Conservation (phyloP, 2,888 invertebrate genomes). For the Iselma pallidipennis region DNA sequence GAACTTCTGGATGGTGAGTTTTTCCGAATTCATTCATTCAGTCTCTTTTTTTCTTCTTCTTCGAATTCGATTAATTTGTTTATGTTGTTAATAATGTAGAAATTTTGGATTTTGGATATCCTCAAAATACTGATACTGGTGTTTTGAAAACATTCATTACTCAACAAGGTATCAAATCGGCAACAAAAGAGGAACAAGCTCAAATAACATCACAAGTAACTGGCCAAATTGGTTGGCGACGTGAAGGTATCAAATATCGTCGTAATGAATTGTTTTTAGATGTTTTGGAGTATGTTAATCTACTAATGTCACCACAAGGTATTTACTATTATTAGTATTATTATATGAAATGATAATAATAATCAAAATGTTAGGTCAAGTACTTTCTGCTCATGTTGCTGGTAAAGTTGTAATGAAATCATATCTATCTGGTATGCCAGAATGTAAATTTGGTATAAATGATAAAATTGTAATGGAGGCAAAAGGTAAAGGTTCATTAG, state of each 20-base stretch:
- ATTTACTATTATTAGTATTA: conserved; percentile 24
- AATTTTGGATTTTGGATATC: conserved; percentile 99
- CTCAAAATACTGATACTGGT: conserved; percentile 99
- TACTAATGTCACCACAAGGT: conserved; percentile 99
- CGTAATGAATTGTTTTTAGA: conserved; percentile 98
- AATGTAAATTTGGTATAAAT: conserved; percentile 99
- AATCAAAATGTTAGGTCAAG: conserved; percentile 74
- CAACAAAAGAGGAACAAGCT: conserved; percentile 98
- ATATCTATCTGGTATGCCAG: conserved; percentile 99
- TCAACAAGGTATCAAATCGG: conserved; percentile 98
- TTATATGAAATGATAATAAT: neutral
- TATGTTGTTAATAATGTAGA: conserved; percentile 62
- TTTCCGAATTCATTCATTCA: neutral
- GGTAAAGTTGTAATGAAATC: conserved; percentile 99
- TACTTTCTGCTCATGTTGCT: conserved; percentile 97
- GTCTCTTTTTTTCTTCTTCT: too few relatives aligned
- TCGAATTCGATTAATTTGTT: too few relatives aligned
- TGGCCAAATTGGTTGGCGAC: conserved; percentile 98
- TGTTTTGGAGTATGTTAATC: conserved; percentile 97
- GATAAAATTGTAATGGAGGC: conserved; percentile 99
- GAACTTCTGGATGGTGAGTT: conserved; percentile 92
- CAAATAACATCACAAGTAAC: conserved; percentile 98
- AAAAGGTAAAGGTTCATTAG: conserved; percentile 75
- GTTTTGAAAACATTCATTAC: conserved; percentile 99
- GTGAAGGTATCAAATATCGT: conserved; percentile 99